Base-by-base conservation (phyloP, 2,888 invertebrate genomes). In the Agrenia bidenticulata region DNA sequence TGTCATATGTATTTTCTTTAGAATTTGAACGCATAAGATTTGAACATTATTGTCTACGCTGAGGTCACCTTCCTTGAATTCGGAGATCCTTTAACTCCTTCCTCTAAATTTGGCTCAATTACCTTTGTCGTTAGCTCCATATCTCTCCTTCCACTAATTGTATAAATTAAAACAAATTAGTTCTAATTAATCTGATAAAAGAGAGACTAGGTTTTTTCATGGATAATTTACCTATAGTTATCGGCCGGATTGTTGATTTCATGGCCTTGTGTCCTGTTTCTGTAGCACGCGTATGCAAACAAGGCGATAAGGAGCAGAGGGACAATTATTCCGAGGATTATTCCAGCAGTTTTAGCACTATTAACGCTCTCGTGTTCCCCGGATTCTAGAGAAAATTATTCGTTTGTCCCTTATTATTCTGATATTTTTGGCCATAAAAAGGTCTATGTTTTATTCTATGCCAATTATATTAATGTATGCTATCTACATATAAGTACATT, bases 321-420 rank as follows among this genome's bases (percentile, higher is more conserved):
- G 77, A 92, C 81, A 80, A 93, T 82, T 69, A 91, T 85, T 37
- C 88, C 87, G 70, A 90, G 82, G 76, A 92, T 86, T 79, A 91
- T 86, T 73, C 89, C 90, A 78, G 88, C 85, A 4, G 92, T 89
- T 56, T 60, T 67, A 11, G 70, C 73, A 51, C 66, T 68, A 55
- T 69, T 62, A 15, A 73, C 71, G 17, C 73, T 72, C 42, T 67
- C 63, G 63, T 76, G 72, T 32, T 76, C 76, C 37, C 74, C 76
- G 23, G 71, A 71, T 73, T 76, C 76, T 76, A 61, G 13, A 45
- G 15, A 45, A 45, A 45, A 9, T 17, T 5, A 32, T 32, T 32
- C n/a, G n/a, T n/a, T n/a, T n/a, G n/a, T n/a, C n/a, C n/a, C n/a
- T n/a, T n/a, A n/a, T n/a, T n/a, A n/a, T n/a, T n/a, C n/a, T n/a